phyloP scores from a whole-genome alignment of 2,888 invertebrate genomes.

The Acronicta aceris region DNA sequence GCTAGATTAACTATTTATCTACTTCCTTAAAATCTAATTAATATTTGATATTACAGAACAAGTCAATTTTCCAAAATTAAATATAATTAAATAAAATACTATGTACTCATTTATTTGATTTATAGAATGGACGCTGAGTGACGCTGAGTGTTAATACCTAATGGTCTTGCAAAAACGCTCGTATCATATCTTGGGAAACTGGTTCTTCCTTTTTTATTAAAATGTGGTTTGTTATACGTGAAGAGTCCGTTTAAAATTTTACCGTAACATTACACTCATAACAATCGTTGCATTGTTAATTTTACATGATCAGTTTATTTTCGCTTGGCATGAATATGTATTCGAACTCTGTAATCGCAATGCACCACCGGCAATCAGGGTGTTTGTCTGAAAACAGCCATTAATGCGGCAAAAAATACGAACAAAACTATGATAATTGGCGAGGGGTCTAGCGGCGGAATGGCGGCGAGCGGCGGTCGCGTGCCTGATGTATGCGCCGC shows the following conservation, averaged over 20 bases:
- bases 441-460: constrained; percentile 58
- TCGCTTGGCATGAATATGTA: constrained; percentile 20
- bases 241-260: too few species aligned
- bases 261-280: background rate
- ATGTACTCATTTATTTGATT: too few species aligned
- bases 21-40: too few species aligned
- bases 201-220: background rate
- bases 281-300: background rate
- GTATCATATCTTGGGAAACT: background rate
- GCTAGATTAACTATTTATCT: too few species aligned
- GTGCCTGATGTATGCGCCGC: constrained; percentile 88
- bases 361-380: constrained; percentile 60
- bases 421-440: constrained; percentile 81
- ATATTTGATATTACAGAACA: too few species aligned
- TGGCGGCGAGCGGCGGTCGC: constrained; percentile 69
- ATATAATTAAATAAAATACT: too few species aligned
- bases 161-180: too few species aligned
- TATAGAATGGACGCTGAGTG: background rate
- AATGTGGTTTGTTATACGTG: background rate
- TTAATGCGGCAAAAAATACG: constrained; percentile 74
- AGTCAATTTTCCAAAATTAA: too few species aligned
- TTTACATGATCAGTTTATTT: background rate
- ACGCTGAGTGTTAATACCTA: too few species aligned
- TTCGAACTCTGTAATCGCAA: constrained; percentile 43
- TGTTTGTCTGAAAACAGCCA: constrained; percentile 60